Base-by-base conservation (phyloP, 2,113 vertebrate genomes). In the Tachysurus fulvidraco region DNA sequence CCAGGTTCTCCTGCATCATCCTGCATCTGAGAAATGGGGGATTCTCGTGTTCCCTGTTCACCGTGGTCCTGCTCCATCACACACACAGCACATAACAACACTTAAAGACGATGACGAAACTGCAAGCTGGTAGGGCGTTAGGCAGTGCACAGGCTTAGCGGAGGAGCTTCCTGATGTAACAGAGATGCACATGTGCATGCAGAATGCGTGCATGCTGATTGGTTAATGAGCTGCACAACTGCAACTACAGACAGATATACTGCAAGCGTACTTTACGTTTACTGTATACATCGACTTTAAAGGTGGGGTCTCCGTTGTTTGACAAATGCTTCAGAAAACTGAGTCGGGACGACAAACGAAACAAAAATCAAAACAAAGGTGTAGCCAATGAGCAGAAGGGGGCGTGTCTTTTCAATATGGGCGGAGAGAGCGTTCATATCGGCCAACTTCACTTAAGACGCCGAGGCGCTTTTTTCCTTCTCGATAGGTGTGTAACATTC, bases 41-140 rank as follows among this genome's bases (percentile, higher is more conserved):
- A 93, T 57, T 87, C 91, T 69, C 85, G 74, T 83, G 83, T 82
- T 81, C 91, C 93, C 86, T 83, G 41, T 12, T 94, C 92, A 59
- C 89, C 90, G 83, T 91, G 91, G 60, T 89, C 93, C 95, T 96
- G 92, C 89, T 87, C 84, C 65, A 82, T 92, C 87, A 94, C 92
- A 94, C 79, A 92, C 83, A 90, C 65, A 91, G 88, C n/a, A 86
- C 86, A 55, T n/a, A 71, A 64, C 57, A 77, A 77, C 52, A 87
- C 73, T 50, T 25, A 84, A 55, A 60, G 16, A 59, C 10, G 8
- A 78, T 46, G 30, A 57, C 41, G 0, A 60, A 62, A 74, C 46
- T 76, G 54, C 44, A 25, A 50, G 59, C 50, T 25, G 13, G 81
- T 77, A 82, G 77, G 14, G 60, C 23, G n/a, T 64, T 62, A 54